Conservation (phyloP, 2,888 invertebrate genomes). For the Calameuta idolon region DNA sequence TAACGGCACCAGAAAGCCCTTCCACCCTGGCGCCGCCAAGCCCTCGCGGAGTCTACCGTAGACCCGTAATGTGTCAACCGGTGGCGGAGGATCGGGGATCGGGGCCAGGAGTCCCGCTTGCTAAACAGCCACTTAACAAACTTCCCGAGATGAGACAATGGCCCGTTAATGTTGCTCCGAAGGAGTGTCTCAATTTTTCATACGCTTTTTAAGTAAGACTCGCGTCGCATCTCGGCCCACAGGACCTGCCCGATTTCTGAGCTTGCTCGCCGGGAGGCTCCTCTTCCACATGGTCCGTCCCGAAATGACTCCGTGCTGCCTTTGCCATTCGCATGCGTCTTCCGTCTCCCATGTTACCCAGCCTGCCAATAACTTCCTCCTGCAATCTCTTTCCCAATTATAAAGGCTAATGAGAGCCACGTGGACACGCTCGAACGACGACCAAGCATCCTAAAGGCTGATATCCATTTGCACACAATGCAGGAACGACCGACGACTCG, state of each 20-base stretch:
- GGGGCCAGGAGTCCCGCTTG: slow-evolving; percentile 7
- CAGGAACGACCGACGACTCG: background rate
- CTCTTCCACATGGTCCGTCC: too few relatives aligned
- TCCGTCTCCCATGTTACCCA: too few relatives aligned
- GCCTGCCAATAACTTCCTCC: too few relatives aligned
- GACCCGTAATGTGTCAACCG: slow-evolving; percentile 21
- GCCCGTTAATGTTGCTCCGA: slow-evolving; percentile 18
- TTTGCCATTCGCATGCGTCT: too few relatives aligned
- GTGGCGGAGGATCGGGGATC: slow-evolving; percentile 12
- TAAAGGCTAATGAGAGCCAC: slow-evolving; percentile 1
- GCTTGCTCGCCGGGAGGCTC: too few relatives aligned
- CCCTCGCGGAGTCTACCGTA: slow-evolving; percentile 15
- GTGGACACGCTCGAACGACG: background rate
- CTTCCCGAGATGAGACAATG: slow-evolving; percentile 26
- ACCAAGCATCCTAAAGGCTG: slow-evolving; percentile 13
- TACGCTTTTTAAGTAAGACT: background rate
- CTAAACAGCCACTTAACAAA: slow-evolving; percentile 27
- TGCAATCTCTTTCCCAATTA: background rate
- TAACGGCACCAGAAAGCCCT: slow-evolving; percentile 8
- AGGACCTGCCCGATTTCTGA: too few relatives aligned
- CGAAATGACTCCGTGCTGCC: too few relatives aligned
- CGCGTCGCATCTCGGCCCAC: background rate
- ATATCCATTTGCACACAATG: slow-evolving; percentile 27
- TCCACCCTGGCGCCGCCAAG: slow-evolving; percentile 24
- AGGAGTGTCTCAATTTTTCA: slow-evolving; percentile 23